Conservation (phyloP, 1,140 invertebrate species). For the Leptinotarsa lineolata region DNA sequence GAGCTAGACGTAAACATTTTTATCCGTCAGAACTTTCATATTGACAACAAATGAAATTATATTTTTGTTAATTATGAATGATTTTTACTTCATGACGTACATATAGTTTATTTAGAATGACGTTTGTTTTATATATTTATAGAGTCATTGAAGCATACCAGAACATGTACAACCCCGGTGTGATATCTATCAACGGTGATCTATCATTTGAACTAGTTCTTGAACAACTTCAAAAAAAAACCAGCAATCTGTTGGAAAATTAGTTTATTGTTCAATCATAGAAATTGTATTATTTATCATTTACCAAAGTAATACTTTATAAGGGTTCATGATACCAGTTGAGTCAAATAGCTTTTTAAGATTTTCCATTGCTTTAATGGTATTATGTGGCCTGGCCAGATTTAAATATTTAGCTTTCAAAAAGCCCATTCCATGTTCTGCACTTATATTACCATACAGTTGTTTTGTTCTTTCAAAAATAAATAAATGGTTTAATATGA, state of each 20-base stretch:
- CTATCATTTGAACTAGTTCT: neutral
- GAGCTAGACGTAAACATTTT: too few relatives aligned
- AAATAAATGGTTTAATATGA: constrained; percentile 82
- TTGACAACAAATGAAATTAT: too few relatives aligned
- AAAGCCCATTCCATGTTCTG: constrained; percentile 94
- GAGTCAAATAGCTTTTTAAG: too few relatives aligned
- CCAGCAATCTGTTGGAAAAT: neutral
- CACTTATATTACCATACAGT: constrained; percentile 85
- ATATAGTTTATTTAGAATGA: neutral
- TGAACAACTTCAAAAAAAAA: constrained; percentile 2
- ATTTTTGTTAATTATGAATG: too few relatives aligned
- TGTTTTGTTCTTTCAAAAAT: constrained; percentile 83
- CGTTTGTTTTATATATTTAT: neutral
- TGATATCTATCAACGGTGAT: neutral
- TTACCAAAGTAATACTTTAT: too few relatives aligned
- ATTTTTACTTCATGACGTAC: too few relatives aligned
- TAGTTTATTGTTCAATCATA: neutral
- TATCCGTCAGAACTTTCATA: too few relatives aligned
- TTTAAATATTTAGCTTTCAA: constrained; percentile 84
- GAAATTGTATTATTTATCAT: too few relatives aligned
- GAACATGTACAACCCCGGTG: constrained; percentile 1
- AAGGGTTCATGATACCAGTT: too few relatives aligned
- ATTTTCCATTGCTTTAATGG: too few relatives aligned
- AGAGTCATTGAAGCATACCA: constrained; percentile 7
- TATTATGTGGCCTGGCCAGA: constrained; percentile 79